Conservation (phyloP, 1,140 invertebrate genomes). For the Drosophila truncata region DNA sequence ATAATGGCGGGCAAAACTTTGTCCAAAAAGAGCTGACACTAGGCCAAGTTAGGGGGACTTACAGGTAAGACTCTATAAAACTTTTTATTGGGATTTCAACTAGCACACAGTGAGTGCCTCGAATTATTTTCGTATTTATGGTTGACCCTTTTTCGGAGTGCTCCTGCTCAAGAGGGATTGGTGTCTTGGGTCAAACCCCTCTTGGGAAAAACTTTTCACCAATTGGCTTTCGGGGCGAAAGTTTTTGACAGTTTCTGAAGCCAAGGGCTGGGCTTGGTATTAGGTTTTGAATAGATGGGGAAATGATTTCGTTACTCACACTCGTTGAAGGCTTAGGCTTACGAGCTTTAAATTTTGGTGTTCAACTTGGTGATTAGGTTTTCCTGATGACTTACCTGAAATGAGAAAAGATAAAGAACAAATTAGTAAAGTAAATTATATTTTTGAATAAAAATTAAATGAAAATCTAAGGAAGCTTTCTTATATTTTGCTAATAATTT, state of each 20-base stretch:
- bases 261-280: slow-evolving; percentile 15
- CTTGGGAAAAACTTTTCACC: slow-evolving; percentile 54
- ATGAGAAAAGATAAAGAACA: background rate
- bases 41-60: slow-evolving; percentile 65
- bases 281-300: slow-evolving; percentile 31
- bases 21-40: slow-evolving; percentile 33
- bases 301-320: slow-evolving; percentile 41
- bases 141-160: slow-evolving; percentile 50
- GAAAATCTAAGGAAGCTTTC: too few relatives aligned
- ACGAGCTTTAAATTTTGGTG: background rate
- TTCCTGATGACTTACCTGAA: slow-evolving; percentile 22
- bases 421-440: background rate
- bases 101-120: slow-evolving; percentile 45
- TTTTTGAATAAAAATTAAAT: background rate
- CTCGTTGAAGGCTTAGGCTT: slow-evolving; percentile 1
- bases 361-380: background rate
- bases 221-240: slow-evolving; percentile 71
- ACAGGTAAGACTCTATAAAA: slow-evolving; percentile 59
- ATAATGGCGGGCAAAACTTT: slow-evolving; percentile 69
- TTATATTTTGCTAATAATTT: too few relatives aligned
- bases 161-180: background rate
- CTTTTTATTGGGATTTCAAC: slow-evolving; percentile 68
- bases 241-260: slow-evolving; percentile 55
- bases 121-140: slow-evolving; percentile 81
- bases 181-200: slow-evolving; percentile 8